These are phyloP conservation scores for Novumbra hubbsi DNA, from an alignment of 2,797 vertebrate species.

Conservation along the genomic window DNA sequence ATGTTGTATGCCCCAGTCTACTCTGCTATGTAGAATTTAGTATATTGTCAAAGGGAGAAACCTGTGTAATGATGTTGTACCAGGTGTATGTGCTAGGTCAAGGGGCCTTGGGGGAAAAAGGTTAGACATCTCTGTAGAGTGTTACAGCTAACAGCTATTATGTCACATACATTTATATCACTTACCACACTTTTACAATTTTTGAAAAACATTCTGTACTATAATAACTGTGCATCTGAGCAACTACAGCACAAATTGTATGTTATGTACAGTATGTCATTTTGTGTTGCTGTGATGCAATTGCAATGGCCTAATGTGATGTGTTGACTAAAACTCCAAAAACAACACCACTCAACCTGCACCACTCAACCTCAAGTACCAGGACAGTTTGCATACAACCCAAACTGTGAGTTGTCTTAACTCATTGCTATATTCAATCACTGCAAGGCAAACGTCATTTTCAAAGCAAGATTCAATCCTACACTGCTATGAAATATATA, in stretches of 20 bases:
- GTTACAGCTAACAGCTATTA: background rate
- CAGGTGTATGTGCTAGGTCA: background rate
- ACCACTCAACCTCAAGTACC: background rate
- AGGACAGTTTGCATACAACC: constrained; percentile 37
- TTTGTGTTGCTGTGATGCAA: background rate
- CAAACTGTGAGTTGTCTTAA: constrained; percentile 55
- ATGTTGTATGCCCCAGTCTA: constrained; percentile 51
- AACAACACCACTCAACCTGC: background rate
- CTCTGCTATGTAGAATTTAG: background rate
- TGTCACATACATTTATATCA: background rate
- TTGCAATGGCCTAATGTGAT: background rate
- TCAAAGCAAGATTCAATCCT: constrained; percentile 63
- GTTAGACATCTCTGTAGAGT: background rate
- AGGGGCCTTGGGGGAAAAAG: too few species aligned
- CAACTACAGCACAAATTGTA: background rate
- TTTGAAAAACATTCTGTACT: background rate
- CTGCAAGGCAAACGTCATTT: constrained; percentile 45
- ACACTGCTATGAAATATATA: constrained; percentile 59
- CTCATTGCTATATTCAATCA: constrained; percentile 53
- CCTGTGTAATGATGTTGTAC: background rate
- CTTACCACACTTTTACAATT: background rate
- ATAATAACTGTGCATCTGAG: background rate
- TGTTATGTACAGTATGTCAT: background rate
- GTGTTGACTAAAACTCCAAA: background rate
- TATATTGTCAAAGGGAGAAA: background rate